phyloP scores from a whole-genome alignment of 2,113 vertebrate genomes.

The Calonectris borealis region DNA sequence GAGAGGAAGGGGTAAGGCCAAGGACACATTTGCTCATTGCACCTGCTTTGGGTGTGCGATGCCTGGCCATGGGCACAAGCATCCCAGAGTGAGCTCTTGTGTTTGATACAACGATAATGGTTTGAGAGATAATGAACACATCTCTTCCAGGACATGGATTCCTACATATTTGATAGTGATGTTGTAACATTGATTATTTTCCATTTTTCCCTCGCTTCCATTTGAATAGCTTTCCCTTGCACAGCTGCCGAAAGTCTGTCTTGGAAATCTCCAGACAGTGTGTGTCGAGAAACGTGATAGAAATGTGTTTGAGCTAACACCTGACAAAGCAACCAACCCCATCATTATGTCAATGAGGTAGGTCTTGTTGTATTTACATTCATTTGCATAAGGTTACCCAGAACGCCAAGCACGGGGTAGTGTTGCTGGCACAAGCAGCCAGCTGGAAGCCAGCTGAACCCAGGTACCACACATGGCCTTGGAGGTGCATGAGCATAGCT shows the following conservation, averaged over 20 bases:
- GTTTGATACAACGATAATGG: not conserved
- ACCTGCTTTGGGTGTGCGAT: not conserved
- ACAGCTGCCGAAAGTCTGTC: not conserved
- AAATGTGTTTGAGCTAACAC: not conserved
- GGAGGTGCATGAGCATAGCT: not conserved
- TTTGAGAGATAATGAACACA: not conserved
- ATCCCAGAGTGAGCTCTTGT: not conserved
- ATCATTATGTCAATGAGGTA: fast-evolving
- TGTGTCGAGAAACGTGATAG: fast-evolving
- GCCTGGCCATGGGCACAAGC: not conserved
- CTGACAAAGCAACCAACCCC: not conserved
- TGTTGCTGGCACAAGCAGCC: not conserved
- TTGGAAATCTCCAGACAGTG: not conserved
- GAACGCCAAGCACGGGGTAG: not conserved
- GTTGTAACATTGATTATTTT: not conserved
- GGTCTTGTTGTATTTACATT: not conserved
- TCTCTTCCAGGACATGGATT: not conserved
- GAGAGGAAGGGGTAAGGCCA: not conserved
- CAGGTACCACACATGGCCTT: not conserved
- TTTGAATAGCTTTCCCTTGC: not conserved
- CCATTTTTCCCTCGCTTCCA: not conserved
- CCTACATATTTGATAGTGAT: conserved; percentile 34
- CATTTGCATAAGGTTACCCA: not conserved
- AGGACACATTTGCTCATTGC: not conserved
- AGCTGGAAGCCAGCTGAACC: not conserved